Evolutionary conservation across 2,113 vertebrate species (phyloP).

Genomic region (Recurvirostra avosetta): DNA sequence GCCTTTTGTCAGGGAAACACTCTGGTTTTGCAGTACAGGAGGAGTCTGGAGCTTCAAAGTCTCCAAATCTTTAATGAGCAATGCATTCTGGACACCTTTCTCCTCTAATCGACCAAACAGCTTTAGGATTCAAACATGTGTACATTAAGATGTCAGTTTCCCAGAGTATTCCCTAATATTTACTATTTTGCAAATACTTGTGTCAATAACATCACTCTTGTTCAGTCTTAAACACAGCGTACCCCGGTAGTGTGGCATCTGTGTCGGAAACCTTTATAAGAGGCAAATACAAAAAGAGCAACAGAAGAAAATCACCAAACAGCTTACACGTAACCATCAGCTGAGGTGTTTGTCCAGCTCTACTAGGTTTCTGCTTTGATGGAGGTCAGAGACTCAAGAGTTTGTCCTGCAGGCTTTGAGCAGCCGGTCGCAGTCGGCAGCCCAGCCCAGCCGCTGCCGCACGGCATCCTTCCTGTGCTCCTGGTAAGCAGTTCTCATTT

Average conservation of each 20-base stretch:
- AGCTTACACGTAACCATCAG: neutral
- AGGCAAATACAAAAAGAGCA: neutral
- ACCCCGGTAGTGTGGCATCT: neutral
- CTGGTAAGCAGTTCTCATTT: neutral
- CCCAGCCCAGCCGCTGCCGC: neutral
- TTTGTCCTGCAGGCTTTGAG: neutral
- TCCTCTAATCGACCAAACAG: neutral
- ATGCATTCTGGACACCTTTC: neutral
- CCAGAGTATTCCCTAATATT: neutral
- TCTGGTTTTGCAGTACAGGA: neutral
- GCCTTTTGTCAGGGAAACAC: neutral
- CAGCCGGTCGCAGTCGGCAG: neutral
- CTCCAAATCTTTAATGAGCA: neutral
- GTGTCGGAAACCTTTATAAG: neutral
- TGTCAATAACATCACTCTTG: neutral
- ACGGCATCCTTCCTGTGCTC: fast-evolving
- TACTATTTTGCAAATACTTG: neutral
- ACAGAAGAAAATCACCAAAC: neutral
- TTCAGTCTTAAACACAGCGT: neutral
- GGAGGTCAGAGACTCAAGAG: neutral
- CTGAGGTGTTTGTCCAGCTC: neutral
- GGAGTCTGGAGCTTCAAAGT: neutral
- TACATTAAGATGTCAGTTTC: neutral
- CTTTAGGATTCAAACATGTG: neutral
- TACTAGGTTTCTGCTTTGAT: neutral